Conservation (phyloP, 2,888 invertebrate species). For the Synergus umbraculus region DNA sequence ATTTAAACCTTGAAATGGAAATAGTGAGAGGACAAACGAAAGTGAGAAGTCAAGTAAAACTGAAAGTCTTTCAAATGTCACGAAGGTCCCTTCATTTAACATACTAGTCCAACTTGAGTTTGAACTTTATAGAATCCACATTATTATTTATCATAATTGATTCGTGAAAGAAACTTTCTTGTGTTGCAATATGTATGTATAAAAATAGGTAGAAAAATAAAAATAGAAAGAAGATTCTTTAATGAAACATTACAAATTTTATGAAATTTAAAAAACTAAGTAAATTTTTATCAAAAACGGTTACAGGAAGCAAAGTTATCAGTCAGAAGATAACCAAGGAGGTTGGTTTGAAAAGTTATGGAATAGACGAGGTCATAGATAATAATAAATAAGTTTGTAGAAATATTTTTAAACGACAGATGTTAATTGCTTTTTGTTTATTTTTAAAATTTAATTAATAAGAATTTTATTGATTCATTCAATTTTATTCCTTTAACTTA, state of each 20-base stretch:
- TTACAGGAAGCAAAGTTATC: not conserved
- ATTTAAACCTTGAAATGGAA: conserved; percentile 28
- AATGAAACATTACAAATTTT: not conserved
- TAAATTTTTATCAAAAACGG: not conserved
- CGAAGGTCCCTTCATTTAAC: conserved; percentile 52
- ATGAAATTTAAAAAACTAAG: not conserved
- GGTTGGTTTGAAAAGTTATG: not conserved
- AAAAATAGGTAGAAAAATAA: not conserved
- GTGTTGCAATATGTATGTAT: not conserved
- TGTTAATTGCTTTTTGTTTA: not conserved
- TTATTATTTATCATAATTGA: conserved; percentile 1
- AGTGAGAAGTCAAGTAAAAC: conserved; percentile 42
- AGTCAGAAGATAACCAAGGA: conserved; percentile 24
- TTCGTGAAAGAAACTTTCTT: not conserved
- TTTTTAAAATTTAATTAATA: not conserved
- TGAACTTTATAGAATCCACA: conserved; percentile 28
- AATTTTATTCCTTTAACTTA: not conserved
- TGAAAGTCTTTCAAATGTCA: conserved; percentile 60
- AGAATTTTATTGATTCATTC: not conserved
- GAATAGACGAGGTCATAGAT: not conserved
- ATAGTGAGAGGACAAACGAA: conserved; percentile 46
- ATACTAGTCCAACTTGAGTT: conserved; percentile 42
- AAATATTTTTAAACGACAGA: not conserved
- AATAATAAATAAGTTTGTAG: not conserved
- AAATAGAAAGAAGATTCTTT: not conserved